These are phyloP conservation scores for Uria aalge DNA, from an alignment of 2,113 vertebrate species.

Conservation along the genomic window DNA sequence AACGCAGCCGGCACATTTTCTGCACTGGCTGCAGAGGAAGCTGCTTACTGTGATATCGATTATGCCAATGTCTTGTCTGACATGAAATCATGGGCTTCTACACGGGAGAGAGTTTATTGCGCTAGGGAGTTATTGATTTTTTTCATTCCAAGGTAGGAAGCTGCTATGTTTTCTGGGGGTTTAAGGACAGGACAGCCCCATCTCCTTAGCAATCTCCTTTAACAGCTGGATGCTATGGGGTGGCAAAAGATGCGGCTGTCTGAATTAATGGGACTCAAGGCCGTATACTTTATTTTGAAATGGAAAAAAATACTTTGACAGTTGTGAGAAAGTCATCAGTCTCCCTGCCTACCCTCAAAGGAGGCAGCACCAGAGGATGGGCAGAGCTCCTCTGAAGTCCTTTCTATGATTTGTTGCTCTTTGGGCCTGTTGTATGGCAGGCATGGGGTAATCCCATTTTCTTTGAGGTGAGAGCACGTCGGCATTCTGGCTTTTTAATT, in stretches of 20 bases:
- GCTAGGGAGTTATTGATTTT: neutral
- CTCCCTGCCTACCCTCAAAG: neutral
- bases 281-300: neutral
- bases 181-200: neutral
- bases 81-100: neutral
- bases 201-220: neutral
- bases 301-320: neutral
- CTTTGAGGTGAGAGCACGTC: neutral
- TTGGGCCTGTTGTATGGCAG: neutral
- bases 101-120: fast-evolving
- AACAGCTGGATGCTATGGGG: neutral
- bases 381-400: neutral
- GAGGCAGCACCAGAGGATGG: neutral
- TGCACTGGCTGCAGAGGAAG: neutral
- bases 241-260: neutral
- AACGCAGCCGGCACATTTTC: neutral
- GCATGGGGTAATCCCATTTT: neutral
- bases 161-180: neutral
- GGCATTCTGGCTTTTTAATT: neutral
- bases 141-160: neutral
- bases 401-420: neutral
- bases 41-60: neutral
- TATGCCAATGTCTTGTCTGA: neutral
- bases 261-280: neutral
- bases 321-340: neutral